phyloP scores from a whole-genome alignment of 2,888 invertebrate genomes.

The Yponomeuta plumbellus region DNA sequence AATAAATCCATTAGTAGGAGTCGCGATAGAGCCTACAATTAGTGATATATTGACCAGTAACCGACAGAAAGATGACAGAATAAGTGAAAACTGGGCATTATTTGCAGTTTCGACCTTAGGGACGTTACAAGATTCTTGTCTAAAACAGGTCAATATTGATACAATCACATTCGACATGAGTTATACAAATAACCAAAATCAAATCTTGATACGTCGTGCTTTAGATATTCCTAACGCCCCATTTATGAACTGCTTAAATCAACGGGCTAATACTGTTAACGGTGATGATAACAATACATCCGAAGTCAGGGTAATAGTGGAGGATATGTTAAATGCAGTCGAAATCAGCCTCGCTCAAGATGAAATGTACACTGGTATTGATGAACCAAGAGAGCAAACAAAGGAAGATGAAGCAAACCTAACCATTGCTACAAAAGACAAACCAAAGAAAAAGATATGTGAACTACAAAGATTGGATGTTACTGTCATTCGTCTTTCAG shows the following conservation, averaged over 20 bases:
- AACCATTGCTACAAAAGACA: constrained; percentile 41
- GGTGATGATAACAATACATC: background rate
- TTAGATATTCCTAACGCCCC: constrained; percentile 25
- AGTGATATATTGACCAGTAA: constrained; percentile 55
- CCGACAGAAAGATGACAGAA: constrained; percentile 45
- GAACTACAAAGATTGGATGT: constrained; percentile 81
- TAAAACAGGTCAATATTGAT: constrained; percentile 34
- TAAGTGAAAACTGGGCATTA: constrained; percentile 70
- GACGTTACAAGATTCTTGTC: constrained; percentile 31
- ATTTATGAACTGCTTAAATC: background rate
- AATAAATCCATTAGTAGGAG: constrained; percentile 63
- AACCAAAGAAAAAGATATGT: constrained; percentile 47
- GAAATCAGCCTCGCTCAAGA: constrained; percentile 78
- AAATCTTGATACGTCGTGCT: constrained; percentile 68
- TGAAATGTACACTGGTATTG: constrained; percentile 49
- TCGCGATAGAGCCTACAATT: constrained; percentile 58
- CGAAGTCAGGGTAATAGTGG: constrained; percentile 31
- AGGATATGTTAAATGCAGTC: constrained; percentile 76
- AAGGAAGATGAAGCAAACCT: constrained; percentile 28
- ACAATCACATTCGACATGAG: constrained; percentile 73
- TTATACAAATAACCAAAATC: constrained; percentile 76
- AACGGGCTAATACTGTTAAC: background rate
- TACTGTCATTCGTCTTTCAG: constrained; percentile 76
- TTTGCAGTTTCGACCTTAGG: constrained; percentile 73
- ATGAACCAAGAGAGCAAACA: constrained; percentile 47